These are phyloP conservation scores for Ips typographus DNA, from an alignment of 1,140 invertebrate species.

Conservation along the genomic window DNA sequence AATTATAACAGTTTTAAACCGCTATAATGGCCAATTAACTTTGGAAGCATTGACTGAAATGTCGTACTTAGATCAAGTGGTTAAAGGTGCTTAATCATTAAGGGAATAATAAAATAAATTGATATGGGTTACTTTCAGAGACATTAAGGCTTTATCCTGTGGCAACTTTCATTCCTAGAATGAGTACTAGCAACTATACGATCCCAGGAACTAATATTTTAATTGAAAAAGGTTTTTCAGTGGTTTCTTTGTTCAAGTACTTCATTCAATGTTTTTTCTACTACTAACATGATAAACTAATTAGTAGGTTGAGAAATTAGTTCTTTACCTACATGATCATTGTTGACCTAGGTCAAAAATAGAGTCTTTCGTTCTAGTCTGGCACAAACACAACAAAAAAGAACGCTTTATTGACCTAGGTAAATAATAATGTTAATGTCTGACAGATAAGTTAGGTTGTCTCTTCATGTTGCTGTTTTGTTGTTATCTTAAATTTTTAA, in stretches of 20 bases:
- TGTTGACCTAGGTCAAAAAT: too few species aligned
- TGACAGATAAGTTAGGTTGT: too few species aligned
- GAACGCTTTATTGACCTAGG: too few species aligned
- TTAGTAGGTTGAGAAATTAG: neutral
- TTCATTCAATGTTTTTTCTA: too few species aligned
- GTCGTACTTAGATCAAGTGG: constrained; percentile 1
- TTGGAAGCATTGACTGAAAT: neutral
- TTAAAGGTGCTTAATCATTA: neutral
- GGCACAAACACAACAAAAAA: too few species aligned
- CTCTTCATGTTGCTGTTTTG: too few species aligned
- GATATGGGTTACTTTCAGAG: neutral
- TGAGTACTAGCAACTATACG: neutral
- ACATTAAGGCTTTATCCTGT: neutral
- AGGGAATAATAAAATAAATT: neutral
- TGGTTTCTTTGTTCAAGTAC: too few species aligned
- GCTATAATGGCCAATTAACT: neutral
- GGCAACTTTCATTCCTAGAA: neutral
- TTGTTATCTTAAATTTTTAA: too few species aligned
- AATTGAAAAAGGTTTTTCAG: neutral
- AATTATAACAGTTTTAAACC: neutral
- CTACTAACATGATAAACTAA: neutral
- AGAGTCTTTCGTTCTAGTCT: too few species aligned
- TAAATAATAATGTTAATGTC: too few species aligned
- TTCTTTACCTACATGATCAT: too few species aligned
- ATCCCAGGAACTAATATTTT: neutral